These are phyloP conservation scores for Astreopora myriophthalma DNA, from an alignment of 64 coral and sea anemone genomes.

Conservation along the genomic window DNA sequence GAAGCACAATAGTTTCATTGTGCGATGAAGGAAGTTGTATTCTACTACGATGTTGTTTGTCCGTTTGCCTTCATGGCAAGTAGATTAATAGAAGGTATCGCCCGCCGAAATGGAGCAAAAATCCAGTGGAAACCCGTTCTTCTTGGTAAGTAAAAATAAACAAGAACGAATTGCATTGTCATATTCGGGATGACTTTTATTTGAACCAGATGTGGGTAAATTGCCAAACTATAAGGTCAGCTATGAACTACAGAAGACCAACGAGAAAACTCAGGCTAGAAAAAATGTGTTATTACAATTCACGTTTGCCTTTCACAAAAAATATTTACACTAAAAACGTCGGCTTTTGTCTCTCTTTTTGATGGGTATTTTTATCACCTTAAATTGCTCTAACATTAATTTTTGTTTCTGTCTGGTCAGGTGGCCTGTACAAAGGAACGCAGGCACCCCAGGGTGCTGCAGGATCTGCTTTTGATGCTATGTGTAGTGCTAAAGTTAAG, in stretches of 20 bases:
- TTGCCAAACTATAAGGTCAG: too few relatives aligned
- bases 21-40: constrained; percentile 89
- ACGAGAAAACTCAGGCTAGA: too few relatives aligned
- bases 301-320: too few relatives aligned
- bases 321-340: too few relatives aligned
- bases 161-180: too few relatives aligned
- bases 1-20: neutral
- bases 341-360: neutral
- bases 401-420: constrained; percentile 26
- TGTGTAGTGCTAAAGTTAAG: constrained; percentile 75
- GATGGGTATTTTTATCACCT: neutral
- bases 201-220: too few relatives aligned
- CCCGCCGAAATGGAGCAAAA: constrained; percentile 74
- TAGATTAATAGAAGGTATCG: constrained; percentile 81
- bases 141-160: constrained; percentile 91
- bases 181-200: too few relatives aligned
- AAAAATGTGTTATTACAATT: too few relatives aligned
- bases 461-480: constrained; percentile 56
- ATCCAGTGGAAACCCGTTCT: constrained; percentile 95
- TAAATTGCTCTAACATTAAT: neutral
- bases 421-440: constrained; percentile 96
- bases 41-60: constrained; percentile 98
- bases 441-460: constrained; percentile 68
- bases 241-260: too few relatives aligned
- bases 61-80: constrained; percentile 94